Conservation (phyloP, 2,113 vertebrate species). For the Opisthocomus hoazin region DNA sequence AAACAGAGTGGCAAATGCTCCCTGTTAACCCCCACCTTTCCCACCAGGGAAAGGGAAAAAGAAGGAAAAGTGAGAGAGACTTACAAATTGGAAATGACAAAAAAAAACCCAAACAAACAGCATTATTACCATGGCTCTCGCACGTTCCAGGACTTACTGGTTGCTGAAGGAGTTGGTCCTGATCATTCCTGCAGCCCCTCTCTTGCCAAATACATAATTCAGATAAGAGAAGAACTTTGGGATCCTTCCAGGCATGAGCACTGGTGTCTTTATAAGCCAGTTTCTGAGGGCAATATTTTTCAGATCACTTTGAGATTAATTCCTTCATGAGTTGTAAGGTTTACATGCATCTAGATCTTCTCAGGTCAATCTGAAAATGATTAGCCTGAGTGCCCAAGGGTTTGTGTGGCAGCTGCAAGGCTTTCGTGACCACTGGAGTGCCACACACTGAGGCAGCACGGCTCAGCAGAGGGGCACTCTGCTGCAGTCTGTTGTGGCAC, state of each 20-base stretch:
- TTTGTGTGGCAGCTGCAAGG: rapidly evolving
- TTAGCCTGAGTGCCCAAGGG: rapidly evolving
- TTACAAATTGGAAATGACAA: too few relatives aligned
- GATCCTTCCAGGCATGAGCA: neutral
- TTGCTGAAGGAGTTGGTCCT: neutral
- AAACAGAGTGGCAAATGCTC: too few relatives aligned
- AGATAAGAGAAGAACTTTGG: neutral
- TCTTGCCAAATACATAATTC: neutral
- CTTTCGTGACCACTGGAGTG: too few relatives aligned
- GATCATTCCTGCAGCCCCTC: rapidly evolving
- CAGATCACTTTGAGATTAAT: rapidly evolving
- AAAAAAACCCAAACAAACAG: too few relatives aligned
- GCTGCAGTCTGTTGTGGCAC: neutral
- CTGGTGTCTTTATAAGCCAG: neutral
- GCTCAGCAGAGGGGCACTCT: neutral
- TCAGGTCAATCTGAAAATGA: rapidly evolving
- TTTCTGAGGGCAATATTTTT: neutral
- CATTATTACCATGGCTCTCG: too few relatives aligned
- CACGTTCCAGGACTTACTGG: rapidly evolving
- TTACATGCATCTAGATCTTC: rapidly evolving
- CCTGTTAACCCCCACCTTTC: too few relatives aligned
- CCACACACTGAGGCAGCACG: too few relatives aligned
- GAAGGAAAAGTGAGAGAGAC: too few relatives aligned
- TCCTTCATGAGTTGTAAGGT: too few relatives aligned
- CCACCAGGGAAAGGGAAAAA: too few relatives aligned